Evolutionary conservation across 2,888 invertebrate species (phyloP), one percentile per base, ranked within the genome.

Genomic region (Thumatha senex): DNA sequence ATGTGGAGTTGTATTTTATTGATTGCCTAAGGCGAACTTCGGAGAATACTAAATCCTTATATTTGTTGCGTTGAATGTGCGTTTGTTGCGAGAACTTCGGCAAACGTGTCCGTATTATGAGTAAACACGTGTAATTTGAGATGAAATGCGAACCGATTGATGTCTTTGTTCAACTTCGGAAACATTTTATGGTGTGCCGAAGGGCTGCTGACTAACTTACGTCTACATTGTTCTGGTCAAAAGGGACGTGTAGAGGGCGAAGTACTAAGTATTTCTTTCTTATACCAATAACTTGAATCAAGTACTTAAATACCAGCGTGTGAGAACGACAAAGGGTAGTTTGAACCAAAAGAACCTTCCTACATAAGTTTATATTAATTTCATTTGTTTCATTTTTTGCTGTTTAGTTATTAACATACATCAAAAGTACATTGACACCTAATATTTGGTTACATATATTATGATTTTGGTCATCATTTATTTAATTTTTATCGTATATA

Each of bases 81-180:
- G 59, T 54, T 57, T 69, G 67, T 72, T 61, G 56, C 61, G 67
- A 62, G 61, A 63, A 71, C 64, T 76, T 74, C 56, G 67, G 71
- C 65, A 66, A 74, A 74, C 55, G 66, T 70, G 72, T 69, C 69
- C 72, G 65, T 64, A 67, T 83, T 81, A 78, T 73, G 80, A 74
- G 78, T 74, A 76, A 82, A 80, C 82, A 80, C 55, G 76, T 84
- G 86, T 82, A 84, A 89, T 89, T 89, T 86, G 82, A 80, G 82
- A 82, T 87, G 86, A 89, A 87, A 89, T 89, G 89, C 88, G 86
- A 79, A 79, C 80, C 85, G 74, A 81, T 87, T 88, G 86, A 90
- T 90, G 89, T 89, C 89, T 89, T 88, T 88, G 89, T 90, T 88
- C 84, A 75, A 63, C 74, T 80, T 80, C 69, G 70, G 65, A 61